These are phyloP conservation scores for Dryocosmus kuriphilus DNA, from an alignment of 2,888 invertebrate species.

Conservation along the genomic window DNA sequence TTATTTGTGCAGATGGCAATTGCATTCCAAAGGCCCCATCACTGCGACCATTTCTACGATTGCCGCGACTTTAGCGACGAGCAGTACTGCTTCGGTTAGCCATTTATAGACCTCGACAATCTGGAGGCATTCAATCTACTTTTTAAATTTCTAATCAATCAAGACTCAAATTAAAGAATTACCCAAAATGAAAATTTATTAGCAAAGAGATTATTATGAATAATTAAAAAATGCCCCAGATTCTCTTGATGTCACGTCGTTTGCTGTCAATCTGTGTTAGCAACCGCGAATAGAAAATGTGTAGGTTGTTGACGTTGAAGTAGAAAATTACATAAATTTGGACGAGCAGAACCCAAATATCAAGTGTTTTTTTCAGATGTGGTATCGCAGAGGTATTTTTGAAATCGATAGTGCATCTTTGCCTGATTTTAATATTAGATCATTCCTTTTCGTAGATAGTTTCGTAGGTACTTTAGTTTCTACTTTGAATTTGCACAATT, in stretches of 20 bases:
- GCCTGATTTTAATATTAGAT: constrained; percentile 67
- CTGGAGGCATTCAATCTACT: constrained; percentile 57
- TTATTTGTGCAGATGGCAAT: constrained; percentile 82
- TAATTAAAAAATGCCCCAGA: constrained; percentile 62
- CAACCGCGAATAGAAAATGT: constrained; percentile 70
- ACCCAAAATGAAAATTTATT: background rate
- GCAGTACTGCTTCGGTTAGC: constrained; percentile 89
- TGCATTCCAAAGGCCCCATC: constrained; percentile 87
- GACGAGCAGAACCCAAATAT: constrained; percentile 55
- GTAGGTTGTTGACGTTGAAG: constrained; percentile 70
- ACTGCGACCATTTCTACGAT: constrained; percentile 94
- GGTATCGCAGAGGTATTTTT: constrained; percentile 55
- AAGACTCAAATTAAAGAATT: background rate
- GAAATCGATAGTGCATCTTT: constrained; percentile 72
- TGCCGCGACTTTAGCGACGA: constrained; percentile 94
- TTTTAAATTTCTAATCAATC: background rate
- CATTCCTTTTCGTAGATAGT: constrained; percentile 62
- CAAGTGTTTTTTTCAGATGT: constrained; percentile 53
- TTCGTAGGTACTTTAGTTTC: constrained; percentile 42
- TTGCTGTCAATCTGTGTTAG: constrained; percentile 74
- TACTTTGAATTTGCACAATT: constrained; percentile 43
- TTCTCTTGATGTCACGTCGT: constrained; percentile 68
- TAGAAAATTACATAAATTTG: constrained; percentile 62
- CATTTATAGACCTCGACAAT: constrained; percentile 69
- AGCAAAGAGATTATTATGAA: background rate